Conservation (phyloP, 2,888 invertebrate genomes). For the Rhyacophila evoluta region DNA sequence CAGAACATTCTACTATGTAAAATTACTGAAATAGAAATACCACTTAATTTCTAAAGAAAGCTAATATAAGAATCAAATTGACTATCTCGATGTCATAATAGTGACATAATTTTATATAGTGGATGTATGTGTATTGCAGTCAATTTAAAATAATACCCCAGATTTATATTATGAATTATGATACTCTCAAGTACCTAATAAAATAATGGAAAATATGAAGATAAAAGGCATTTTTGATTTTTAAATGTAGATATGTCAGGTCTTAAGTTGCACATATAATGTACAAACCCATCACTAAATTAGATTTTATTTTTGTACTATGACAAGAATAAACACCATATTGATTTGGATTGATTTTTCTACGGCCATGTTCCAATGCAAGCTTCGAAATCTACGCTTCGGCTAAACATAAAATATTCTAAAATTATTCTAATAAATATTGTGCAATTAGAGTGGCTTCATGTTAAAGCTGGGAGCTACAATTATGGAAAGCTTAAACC, state of each 20-base stretch:
- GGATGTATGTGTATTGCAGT: neutral
- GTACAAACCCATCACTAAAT: conserved; percentile 53
- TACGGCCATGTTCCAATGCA: conserved; percentile 34
- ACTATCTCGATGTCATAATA: too few relatives aligned
- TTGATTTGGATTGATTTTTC: conserved; percentile 36
- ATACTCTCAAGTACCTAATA: conserved; percentile 11
- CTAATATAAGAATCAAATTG: too few relatives aligned
- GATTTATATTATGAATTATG: neutral
- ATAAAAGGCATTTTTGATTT: neutral
- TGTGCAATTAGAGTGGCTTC: neutral
- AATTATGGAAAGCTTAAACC: neutral
- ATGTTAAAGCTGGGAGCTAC: neutral
- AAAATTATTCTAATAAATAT: neutral
- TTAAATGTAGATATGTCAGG: conserved; percentile 30
- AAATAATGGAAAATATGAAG: neutral
- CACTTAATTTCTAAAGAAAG: too few relatives aligned
- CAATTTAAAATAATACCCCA: neutral
- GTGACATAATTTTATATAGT: too few relatives aligned
- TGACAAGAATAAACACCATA: conserved; percentile 36
- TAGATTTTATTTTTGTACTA: conserved; percentile 55
- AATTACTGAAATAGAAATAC: too few relatives aligned
- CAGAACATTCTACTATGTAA: too few relatives aligned
- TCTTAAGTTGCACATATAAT: conserved; percentile 53
- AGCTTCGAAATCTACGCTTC: conserved; percentile 4
- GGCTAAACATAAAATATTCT: neutral